Evolutionary conservation across 2,113 vertebrate species (phyloP).

Genomic region (Nyctibius bracteatus): DNA sequence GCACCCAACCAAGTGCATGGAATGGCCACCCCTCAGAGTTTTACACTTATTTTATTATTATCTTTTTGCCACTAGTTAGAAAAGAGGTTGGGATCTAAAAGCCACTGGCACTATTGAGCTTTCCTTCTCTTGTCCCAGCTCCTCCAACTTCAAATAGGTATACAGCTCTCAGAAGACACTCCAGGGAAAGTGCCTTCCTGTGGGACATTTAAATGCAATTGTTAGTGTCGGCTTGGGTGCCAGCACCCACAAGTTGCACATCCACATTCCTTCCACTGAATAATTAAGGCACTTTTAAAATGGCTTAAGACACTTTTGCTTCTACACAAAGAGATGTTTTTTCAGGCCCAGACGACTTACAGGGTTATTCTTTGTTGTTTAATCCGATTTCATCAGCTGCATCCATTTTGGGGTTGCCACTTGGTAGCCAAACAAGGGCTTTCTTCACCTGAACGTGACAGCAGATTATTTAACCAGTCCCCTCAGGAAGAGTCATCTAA

Average conservation of each 20-base stretch:
- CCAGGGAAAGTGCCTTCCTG: neutral
- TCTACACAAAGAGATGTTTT: neutral
- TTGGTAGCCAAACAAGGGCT: neutral
- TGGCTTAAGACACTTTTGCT: neutral
- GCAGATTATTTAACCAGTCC: neutral
- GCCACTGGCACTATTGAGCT: neutral
- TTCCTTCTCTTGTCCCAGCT: neutral
- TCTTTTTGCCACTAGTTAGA: neutral
- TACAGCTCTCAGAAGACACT: neutral
- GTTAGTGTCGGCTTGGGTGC: neutral
- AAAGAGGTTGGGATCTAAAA: neutral
- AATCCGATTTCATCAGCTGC: neutral
- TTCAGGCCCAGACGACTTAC: neutral
- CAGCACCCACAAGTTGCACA: neutral
- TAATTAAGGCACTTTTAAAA: neutral
- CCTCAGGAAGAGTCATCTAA: neutral
- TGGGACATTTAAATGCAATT: neutral
- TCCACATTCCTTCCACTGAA: neutral
- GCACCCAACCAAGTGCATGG: neutral
- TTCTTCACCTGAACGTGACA: neutral
- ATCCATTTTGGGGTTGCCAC: neutral
- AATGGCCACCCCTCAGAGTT: accelerated
- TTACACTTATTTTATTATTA: neutral
- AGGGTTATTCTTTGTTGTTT: neutral
- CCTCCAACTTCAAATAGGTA: neutral